Percentiles rank a stretch among this genome's conserved stretches.
phyloP scores from a whole-genome alignment of 2,797 vertebrate species.

The Trachurus trachurus region DNA sequence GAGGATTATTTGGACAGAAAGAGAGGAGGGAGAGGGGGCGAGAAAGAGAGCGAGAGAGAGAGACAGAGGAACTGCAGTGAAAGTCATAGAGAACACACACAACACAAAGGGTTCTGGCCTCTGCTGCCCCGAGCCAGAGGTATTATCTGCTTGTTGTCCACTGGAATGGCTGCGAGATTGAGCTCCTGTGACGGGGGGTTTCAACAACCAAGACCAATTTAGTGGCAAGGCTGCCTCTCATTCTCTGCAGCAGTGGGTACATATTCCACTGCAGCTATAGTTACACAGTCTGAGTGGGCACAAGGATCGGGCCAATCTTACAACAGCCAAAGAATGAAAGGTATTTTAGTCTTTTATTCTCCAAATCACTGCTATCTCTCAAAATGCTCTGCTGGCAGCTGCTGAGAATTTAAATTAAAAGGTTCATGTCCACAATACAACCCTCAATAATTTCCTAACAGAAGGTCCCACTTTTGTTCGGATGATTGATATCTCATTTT shows the following conservation, averaged over 20 bases:
- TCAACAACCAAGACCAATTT: constrained; percentile 24
- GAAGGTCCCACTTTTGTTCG: constrained; percentile 37
- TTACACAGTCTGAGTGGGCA: constrained; percentile 35
- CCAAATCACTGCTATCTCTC: constrained; percentile 51
- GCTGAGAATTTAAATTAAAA: constrained; percentile 56
- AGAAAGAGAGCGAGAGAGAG: constrained; percentile 10
- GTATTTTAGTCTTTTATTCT: constrained; percentile 41
- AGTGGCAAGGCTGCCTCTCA: constrained; percentile 19
- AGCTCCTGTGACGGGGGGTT: constrained; percentile 33
- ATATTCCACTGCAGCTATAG: constrained; percentile 24
- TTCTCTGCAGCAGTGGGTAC: not conserved
- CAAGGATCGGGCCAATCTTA: constrained; percentile 36
- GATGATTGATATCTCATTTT: constrained; percentile 44
- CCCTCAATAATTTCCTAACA: constrained; percentile 24
- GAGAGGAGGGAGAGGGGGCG: constrained; percentile 3
- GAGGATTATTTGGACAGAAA: constrained; percentile 69
- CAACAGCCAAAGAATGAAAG: constrained; percentile 50
- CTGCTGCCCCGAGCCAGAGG: constrained; percentile 49
- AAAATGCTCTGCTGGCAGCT: constrained; percentile 43
- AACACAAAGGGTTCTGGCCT: constrained; percentile 46
- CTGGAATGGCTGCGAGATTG: constrained; percentile 35
- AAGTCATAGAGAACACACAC: constrained; percentile 37
- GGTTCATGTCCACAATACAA: constrained; percentile 45
- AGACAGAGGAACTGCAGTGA: constrained; percentile 24
- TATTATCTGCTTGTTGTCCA: constrained; percentile 57